These are phyloP conservation scores for Barbus barbus DNA, from an alignment of 2,113 vertebrate genomes.

Conservation along the genomic window DNA sequence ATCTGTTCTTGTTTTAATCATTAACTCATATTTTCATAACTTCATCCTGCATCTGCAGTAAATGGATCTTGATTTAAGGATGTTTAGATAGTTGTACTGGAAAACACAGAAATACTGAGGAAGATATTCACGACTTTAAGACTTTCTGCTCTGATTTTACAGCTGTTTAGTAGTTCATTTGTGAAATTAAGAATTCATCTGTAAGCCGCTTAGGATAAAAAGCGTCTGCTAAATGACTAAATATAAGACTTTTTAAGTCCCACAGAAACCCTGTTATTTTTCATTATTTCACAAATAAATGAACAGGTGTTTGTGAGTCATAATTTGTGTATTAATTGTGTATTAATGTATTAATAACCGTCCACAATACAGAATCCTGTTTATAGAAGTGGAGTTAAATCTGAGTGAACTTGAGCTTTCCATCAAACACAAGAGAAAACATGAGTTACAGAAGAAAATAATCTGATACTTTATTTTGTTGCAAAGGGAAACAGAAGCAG, in stretches of 20 bases:
- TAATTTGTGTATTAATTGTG: not conserved
- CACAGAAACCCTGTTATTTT: not conserved
- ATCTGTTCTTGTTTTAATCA: not conserved
- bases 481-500: constrained; percentile 69
- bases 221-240: too few species aligned
- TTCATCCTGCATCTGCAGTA: not conserved
- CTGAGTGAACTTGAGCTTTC: not conserved
- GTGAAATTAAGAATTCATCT: too few species aligned
- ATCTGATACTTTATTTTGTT: constrained; percentile 75
- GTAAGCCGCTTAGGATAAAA: too few species aligned
- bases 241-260: too few species aligned
- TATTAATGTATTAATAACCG: not conserved
- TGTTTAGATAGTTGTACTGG: too few species aligned
- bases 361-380: not conserved
- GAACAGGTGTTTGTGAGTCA: too few species aligned
- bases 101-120: not conserved
- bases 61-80: not conserved
- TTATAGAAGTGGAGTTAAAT: not conserved
- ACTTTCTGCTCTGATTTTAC: not conserved
- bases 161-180: not conserved
- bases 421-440: too few species aligned
- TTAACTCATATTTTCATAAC: too few species aligned
- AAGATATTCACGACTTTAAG: not conserved
- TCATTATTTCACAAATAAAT: not conserved
- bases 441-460: constrained; percentile 14